Evolutionary conservation across 2,888 invertebrate genomes (phyloP).

Genomic region (Spilosoma lubricipeda): DNA sequence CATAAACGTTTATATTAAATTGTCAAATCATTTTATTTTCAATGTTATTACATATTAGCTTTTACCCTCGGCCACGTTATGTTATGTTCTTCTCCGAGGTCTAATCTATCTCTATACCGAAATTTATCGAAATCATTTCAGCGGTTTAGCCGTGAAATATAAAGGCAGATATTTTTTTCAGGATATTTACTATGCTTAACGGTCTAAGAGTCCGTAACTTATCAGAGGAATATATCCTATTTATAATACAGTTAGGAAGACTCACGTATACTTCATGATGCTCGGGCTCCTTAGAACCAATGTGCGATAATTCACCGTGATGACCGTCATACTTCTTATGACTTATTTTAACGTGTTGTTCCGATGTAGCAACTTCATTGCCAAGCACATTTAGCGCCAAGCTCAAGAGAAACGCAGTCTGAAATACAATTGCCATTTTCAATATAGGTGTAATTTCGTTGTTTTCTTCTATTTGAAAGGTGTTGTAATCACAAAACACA

Average conservation of each 20-base stretch:
- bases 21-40: too few relatives aligned
- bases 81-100: too few relatives aligned
- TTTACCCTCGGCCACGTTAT: too few relatives aligned
- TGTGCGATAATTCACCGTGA: constrained; percentile 65
- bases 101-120: too few relatives aligned
- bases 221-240: background rate
- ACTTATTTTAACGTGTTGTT: constrained; percentile 62
- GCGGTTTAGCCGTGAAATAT: too few relatives aligned
- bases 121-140: too few relatives aligned
- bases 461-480: constrained; percentile 3
- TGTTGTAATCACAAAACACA: background rate
- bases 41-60: too few relatives aligned
- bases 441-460: background rate
- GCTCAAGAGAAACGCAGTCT: constrained; percentile 64
- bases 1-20: too few relatives aligned
- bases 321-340: constrained; percentile 52
- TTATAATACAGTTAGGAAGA: background rate
- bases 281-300: constrained; percentile 65
- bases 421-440: constrained; percentile 32
- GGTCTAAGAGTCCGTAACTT: background rate
- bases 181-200: background rate
- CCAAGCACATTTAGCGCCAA: constrained; percentile 63
- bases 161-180: background rate
- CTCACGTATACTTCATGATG: constrained; percentile 81
- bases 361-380: constrained; percentile 64